Conservation (phyloP, 35 echinoderm and acorn worm genomes). For the Apostichopus japonicus region DNA sequence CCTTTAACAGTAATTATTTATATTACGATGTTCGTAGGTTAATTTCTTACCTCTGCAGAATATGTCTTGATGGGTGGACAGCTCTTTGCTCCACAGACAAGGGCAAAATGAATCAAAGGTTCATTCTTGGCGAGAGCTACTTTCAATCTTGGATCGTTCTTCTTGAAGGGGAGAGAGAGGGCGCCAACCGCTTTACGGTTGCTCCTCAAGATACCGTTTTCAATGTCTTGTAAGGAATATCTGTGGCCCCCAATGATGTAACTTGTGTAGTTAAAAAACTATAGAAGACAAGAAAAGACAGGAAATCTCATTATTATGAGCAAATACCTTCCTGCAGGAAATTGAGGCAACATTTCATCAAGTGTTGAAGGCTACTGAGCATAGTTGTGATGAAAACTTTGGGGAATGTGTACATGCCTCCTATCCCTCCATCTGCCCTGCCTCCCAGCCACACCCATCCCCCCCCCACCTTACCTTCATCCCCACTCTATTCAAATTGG, state of each 20-base stretch:
- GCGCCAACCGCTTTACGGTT: constrained; percentile 82
- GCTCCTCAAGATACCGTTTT: constrained; percentile 79
- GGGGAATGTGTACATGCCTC: too few species aligned
- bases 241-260: constrained; percentile 91
- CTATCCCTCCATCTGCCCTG: too few species aligned
- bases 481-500: too few species aligned
- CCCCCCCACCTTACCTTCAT: too few species aligned
- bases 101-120: constrained; percentile 92
- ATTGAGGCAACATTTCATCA: too few species aligned
- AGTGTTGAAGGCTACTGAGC: too few species aligned
- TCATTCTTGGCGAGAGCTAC: constrained; percentile 72
- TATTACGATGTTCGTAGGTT: not conserved
- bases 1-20: not conserved
- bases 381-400: too few species aligned
- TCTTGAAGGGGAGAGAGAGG: constrained; percentile 76
- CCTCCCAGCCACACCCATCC: too few species aligned
- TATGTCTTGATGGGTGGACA: constrained; percentile 97
- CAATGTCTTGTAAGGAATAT: constrained; percentile 92
- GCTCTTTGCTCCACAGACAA: constrained; percentile 95
- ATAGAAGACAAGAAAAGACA: not conserved
- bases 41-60: constrained; percentile 69
- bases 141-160: constrained; percentile 74
- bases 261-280: constrained; percentile 91
- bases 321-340: too few species aligned
- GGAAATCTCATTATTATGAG: not conserved